These are phyloP conservation scores for Orestias chungarensis DNA, from an alignment of 2,797 vertebrate genomes.

Conservation along the genomic window DNA sequence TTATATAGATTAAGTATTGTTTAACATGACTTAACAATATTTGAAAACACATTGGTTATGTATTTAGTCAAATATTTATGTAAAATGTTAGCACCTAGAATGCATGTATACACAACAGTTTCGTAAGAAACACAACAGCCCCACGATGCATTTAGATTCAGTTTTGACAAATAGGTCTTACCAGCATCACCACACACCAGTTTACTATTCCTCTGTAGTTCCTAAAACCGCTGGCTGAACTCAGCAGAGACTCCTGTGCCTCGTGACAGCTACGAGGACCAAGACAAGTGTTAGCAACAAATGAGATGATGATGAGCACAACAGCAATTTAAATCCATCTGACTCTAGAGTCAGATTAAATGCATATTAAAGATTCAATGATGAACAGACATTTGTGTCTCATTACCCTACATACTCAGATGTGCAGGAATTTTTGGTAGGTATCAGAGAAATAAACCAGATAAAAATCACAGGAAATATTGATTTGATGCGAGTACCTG, in stretches of 20 bases:
- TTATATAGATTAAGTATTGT: too few species aligned
- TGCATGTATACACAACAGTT: background rate
- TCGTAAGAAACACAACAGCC: background rate
- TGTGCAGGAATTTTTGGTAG: background rate
- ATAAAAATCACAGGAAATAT: background rate
- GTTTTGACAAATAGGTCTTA: slow-evolving; percentile 69
- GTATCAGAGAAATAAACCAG: background rate
- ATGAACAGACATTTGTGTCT: background rate
- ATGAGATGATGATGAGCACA: background rate
- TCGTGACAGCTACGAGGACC: slow-evolving; percentile 82
- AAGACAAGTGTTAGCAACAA: background rate
- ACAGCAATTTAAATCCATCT: background rate
- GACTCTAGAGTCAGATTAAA: slow-evolving; percentile 1
- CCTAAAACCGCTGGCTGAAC: slow-evolving; percentile 87
- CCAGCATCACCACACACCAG: slow-evolving; percentile 96
- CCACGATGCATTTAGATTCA: background rate
- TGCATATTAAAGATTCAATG: background rate
- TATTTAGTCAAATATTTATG: too few species aligned
- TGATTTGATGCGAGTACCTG: background rate
- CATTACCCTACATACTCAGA: background rate
- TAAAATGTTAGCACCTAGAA: background rate
- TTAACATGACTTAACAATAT: background rate
- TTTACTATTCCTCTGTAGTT: slow-evolving; percentile 93
- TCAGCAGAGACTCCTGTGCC: slow-evolving; percentile 86
- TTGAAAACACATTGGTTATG: background rate